Conservation (phyloP, 2,113 vertebrate species). For the Anhinga anhinga region DNA sequence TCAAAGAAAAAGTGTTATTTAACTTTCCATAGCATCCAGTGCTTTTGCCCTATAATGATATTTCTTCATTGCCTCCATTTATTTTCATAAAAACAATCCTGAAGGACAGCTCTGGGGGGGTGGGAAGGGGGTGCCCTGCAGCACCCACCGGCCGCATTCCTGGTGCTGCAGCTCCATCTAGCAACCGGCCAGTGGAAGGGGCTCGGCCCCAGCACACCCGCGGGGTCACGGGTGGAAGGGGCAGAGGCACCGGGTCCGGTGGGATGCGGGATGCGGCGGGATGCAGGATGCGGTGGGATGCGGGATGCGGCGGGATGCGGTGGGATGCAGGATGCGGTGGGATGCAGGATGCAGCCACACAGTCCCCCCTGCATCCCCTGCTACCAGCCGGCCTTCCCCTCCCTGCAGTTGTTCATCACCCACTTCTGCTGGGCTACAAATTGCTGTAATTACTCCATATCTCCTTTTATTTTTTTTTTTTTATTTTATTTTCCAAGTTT, state of each 20-base stretch:
- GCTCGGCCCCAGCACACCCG: neutral
- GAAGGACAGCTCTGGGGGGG: neutral
- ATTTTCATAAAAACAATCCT: neutral
- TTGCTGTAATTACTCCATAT: rapidly evolving
- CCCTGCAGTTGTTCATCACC: neutral
- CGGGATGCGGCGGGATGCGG: too few species aligned
- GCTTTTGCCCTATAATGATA: neutral
- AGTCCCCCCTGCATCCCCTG: neutral
- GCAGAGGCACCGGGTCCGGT: too few species aligned
- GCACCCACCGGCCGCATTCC: neutral
- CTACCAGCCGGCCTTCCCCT: neutral
- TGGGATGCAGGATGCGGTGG: too few species aligned
- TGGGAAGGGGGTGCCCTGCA: neutral
- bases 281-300: too few species aligned
- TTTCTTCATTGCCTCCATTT: neutral
- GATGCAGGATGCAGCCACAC: rapidly evolving
- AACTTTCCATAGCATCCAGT: neutral
- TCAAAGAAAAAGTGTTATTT: rapidly evolving
- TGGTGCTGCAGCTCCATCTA: conserved; percentile 76
- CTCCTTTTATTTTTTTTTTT: too few species aligned
- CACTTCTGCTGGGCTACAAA: rapidly evolving
- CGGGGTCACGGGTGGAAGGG: neutral
- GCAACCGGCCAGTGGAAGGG: neutral
- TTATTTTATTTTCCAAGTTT: too few species aligned
- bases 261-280: neutral